Percentiles rank a stretch among this genome's conserved stretches.
Conservation (phyloP, 92 coral and sea anemone species). For the Zoanthus sansibaricus region DNA sequence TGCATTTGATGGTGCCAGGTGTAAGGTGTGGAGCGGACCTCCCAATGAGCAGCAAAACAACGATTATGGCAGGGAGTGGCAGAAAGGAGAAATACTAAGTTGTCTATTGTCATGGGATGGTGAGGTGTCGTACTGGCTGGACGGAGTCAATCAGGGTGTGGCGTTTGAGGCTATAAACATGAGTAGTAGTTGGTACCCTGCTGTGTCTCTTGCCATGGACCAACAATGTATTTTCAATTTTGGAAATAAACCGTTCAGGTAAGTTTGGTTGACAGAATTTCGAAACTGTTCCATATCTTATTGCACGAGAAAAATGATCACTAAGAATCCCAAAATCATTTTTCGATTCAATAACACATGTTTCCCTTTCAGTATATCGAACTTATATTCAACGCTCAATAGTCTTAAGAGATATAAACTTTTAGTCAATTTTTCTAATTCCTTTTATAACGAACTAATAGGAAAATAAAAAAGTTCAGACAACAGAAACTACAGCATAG, state of each 20-base stretch:
- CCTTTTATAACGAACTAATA: no score
- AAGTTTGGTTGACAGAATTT: neutral
- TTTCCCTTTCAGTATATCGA: no score
- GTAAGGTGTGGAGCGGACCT: slow-evolving; percentile 97
- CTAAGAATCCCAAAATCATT: no score
- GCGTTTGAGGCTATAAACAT: slow-evolving; percentile 85
- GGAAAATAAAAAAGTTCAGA: no score
- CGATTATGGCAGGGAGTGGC: slow-evolving; percentile 96
- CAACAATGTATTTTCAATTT: slow-evolving; percentile 96
- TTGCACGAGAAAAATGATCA: neutral
- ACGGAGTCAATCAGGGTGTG: slow-evolving; percentile 90
- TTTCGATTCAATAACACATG: no score
- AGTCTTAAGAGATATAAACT: no score
- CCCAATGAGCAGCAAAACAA: slow-evolving; percentile 85
- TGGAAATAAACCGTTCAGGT: slow-evolving; percentile 93
- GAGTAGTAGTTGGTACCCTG: slow-evolving; percentile 88
- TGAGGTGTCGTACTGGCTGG: slow-evolving; percentile 93
- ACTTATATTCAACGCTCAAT: no score
- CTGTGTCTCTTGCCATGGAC: slow-evolving; percentile 96
- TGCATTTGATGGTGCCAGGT: slow-evolving; percentile 97
- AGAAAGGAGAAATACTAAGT: slow-evolving; percentile 85
- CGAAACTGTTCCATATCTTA: neutral
- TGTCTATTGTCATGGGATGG: slow-evolving; percentile 96
- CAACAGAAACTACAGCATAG: no score
- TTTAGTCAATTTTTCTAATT: no score